phyloP scores from a whole-genome alignment of 2,797 vertebrate genomes.

The Ctenosaura bakeri region DNA sequence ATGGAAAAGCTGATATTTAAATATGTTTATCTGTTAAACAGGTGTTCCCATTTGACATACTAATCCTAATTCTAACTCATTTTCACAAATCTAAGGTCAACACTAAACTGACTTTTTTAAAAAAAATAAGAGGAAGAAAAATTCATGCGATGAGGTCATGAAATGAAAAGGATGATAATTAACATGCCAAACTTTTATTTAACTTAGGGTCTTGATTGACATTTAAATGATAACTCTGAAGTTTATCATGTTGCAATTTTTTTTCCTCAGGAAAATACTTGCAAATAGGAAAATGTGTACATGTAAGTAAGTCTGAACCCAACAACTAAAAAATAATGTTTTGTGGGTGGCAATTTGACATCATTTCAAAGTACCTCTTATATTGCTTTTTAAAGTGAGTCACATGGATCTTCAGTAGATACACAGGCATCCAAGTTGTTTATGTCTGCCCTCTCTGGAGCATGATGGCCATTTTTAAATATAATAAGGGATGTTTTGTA shows the following conservation, averaged over 20 bases:
- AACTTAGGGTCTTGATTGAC: conserved; percentile 25
- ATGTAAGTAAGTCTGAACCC: not conserved
- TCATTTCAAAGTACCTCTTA: not conserved
- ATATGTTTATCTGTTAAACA: conserved; percentile 80
- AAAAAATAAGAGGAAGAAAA: conserved; percentile 45
- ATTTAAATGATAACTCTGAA: not conserved
- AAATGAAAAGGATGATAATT: conserved; percentile 58
- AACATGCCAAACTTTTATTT: conserved; percentile 33
- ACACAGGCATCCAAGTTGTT: not conserved
- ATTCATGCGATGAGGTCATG: conserved; percentile 31
- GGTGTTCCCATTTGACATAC: conserved; percentile 78
- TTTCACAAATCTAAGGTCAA: conserved; percentile 77
- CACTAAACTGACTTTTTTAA: conserved; percentile 64
- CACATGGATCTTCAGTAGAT: not conserved
- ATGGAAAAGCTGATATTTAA: conserved; percentile 81
- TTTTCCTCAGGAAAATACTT: not conserved
- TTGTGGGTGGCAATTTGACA: not conserved
- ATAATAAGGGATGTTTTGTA: too few species aligned
- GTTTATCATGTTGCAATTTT: not conserved
- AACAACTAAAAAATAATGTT: not conserved
- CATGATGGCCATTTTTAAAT: too few species aligned
- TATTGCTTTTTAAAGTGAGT: not conserved
- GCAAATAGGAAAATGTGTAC: not conserved
- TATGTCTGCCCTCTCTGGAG: too few species aligned
- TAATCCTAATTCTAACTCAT: conserved; percentile 68